A percentile compares a stretch with the other conserved stretches of the same genome.
Conservation (phyloP, 1,140 invertebrate species). For the Polyergus mexicanus region DNA sequence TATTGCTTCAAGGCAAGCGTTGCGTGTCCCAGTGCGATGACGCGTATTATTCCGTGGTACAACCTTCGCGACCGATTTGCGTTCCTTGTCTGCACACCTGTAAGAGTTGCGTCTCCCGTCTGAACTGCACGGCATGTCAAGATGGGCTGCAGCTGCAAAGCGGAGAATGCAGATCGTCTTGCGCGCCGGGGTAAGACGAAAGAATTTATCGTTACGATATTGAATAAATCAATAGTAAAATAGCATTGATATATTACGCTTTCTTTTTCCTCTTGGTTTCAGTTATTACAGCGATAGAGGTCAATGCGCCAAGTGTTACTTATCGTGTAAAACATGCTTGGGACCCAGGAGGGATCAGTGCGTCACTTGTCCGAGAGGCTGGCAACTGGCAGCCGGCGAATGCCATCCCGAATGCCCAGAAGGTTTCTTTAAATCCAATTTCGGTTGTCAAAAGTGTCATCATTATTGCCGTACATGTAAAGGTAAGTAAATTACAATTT, state of each 20-base stretch:
- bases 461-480: conserved; percentile 94
- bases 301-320: conserved; percentile 93
- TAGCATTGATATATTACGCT: background rate
- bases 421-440: conserved; percentile 92
- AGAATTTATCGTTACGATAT: background rate
- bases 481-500: conserved; percentile 85
- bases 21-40: conserved; percentile 92
- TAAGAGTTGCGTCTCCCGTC: conserved; percentile 90
- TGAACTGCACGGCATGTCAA: conserved; percentile 92
- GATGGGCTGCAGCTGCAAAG: conserved; percentile 92
- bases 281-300: conserved; percentile 95
- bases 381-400: conserved; percentile 92
- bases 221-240: background rate
- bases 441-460: conserved; percentile 94
- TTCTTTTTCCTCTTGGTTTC: conserved; percentile 50
- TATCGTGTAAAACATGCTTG: conserved; percentile 93
- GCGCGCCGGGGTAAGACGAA: conserved; percentile 88
- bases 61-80: conserved; percentile 89
- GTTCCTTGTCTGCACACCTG: conserved; percentile 93
- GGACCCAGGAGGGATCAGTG: conserved; percentile 93
- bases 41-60: conserved; percentile 88
- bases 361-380: conserved; percentile 92
- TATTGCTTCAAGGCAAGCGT: conserved; percentile 89
- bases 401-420: conserved; percentile 94
- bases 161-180: conserved; percentile 92